Evolutionary conservation across 1,140 invertebrate genomes (phyloP).

Genomic region (Aplysia californica): DNA sequence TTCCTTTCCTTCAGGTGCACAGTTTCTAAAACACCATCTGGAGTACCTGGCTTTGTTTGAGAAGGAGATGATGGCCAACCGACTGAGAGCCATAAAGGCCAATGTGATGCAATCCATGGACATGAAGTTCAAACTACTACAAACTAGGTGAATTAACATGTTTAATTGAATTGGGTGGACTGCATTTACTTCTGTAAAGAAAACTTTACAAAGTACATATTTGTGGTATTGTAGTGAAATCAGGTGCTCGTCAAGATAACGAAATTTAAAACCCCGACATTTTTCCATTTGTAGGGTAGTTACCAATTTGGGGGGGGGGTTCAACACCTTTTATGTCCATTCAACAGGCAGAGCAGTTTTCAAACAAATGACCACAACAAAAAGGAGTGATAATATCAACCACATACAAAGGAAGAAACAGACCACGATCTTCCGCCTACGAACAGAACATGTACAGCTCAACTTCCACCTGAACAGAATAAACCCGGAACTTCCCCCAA

Average conservation of each 20-base stretch:
- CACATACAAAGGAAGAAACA: too few species aligned
- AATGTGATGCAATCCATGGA: constrained; percentile 45
- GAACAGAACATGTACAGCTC: too few species aligned
- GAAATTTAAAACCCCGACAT: neutral
- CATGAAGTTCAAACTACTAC: constrained; percentile 38
- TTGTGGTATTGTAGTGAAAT: neutral
- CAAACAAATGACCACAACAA: too few species aligned
- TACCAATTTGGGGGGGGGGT: neutral
- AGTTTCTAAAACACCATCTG: constrained; percentile 43
- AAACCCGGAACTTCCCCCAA: too few species aligned
- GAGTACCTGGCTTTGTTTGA: constrained; percentile 59
- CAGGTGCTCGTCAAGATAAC: neutral
- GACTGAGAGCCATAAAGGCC: constrained; percentile 43
- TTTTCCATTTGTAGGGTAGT: too few species aligned
- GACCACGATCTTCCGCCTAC: too few species aligned
- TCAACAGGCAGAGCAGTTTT: too few species aligned
- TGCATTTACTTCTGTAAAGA: neutral
- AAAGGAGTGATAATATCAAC: too few species aligned
- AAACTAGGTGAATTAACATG: neutral
- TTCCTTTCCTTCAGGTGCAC: constrained; percentile 38
- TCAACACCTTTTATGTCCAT: neutral
- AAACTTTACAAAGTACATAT: neutral
- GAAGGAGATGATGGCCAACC: constrained; percentile 60
- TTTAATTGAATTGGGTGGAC: neutral
- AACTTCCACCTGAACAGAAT: too few species aligned